Conservation (phyloP, 2,888 invertebrate species). For the Ptychoptera albimana region DNA sequence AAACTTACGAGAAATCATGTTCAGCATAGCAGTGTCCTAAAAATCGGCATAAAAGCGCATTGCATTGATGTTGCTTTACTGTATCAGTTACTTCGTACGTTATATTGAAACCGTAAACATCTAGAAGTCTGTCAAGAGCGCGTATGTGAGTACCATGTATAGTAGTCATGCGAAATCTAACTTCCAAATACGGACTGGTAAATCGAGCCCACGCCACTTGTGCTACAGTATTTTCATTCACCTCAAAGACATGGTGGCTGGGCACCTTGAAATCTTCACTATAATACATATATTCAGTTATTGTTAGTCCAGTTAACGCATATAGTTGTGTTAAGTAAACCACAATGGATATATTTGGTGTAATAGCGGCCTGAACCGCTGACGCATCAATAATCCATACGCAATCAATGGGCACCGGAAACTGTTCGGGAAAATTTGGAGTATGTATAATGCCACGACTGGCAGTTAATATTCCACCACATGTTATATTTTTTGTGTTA, state of each 20-base stretch:
- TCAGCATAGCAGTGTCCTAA: conserved; percentile 70
- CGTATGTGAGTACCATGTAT: conserved; percentile 70
- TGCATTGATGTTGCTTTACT: conserved; percentile 47
- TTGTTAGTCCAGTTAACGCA: conserved; percentile 58
- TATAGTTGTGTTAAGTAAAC: conserved; percentile 81
- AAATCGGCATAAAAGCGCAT: conserved; percentile 65
- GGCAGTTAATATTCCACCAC: conserved; percentile 49
- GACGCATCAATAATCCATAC: conserved; percentile 80
- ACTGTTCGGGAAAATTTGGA: conserved; percentile 69
- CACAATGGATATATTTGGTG: conserved; percentile 52
- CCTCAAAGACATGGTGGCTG: conserved; percentile 46
- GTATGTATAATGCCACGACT: conserved; percentile 60
- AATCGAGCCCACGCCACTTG: conserved; percentile 44
- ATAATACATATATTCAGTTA: conserved; percentile 62
- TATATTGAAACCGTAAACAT: conserved; percentile 84
- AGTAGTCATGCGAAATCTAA: conserved; percentile 55
- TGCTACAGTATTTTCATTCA: conserved; percentile 60
- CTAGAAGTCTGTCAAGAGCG: conserved; percentile 61
- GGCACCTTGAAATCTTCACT: conserved; percentile 51
- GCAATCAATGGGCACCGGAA: conserved; percentile 68
- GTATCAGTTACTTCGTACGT: conserved; percentile 62
- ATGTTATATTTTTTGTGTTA: conserved; percentile 21
- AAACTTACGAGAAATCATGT: conserved; percentile 54
- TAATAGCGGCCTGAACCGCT: conserved; percentile 31
- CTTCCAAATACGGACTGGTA: conserved; percentile 56